A percentile compares a stretch with the other conserved stretches of the same genome.
phyloP scores from a whole-genome alignment of 2,888 invertebrate species.

The Antheraea assamensis region DNA sequence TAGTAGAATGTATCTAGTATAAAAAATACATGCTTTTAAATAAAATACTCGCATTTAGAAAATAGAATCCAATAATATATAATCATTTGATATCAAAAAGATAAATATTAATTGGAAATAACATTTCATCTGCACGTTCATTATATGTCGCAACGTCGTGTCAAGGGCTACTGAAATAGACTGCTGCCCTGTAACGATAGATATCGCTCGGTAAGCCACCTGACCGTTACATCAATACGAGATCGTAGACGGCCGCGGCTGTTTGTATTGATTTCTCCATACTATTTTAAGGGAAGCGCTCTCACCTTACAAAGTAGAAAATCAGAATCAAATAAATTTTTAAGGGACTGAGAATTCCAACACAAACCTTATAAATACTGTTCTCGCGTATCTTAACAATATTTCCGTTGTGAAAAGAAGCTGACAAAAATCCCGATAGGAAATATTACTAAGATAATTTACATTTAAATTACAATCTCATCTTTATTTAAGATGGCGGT shows the following conservation, averaged over 20 bases:
- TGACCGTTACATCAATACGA: conserved; percentile 7
- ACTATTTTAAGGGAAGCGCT: background rate
- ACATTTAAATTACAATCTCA: background rate
- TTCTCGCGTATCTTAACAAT: too few relatives aligned
- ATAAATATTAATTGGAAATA: background rate
- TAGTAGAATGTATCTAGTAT: too few relatives aligned
- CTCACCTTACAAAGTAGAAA: background rate
- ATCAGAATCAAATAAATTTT: too few relatives aligned
- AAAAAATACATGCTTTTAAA: too few relatives aligned
- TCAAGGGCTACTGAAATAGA: conserved; percentile 43
- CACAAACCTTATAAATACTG: too few relatives aligned
- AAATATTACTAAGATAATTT: background rate
- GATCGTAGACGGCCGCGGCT: background rate
- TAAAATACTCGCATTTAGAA: too few relatives aligned
- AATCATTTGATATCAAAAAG: too few relatives aligned
- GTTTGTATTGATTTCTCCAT: conserved; percentile 4
- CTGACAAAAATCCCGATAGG: too few relatives aligned
- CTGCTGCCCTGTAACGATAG: conserved; percentile 4
- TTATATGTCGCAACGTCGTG: conserved; percentile 36
- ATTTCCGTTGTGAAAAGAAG: too few relatives aligned
- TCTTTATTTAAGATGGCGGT: too few relatives aligned
- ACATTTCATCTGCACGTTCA: conserved; percentile 6
- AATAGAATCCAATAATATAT: too few relatives aligned
- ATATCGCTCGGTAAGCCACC: background rate
- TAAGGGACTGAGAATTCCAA: too few relatives aligned